A percentile compares a stretch with the other conserved stretches of the same genome.
Conservation (phyloP, 2,113 vertebrate genomes). For the Planiliza haematocheilus region DNA sequence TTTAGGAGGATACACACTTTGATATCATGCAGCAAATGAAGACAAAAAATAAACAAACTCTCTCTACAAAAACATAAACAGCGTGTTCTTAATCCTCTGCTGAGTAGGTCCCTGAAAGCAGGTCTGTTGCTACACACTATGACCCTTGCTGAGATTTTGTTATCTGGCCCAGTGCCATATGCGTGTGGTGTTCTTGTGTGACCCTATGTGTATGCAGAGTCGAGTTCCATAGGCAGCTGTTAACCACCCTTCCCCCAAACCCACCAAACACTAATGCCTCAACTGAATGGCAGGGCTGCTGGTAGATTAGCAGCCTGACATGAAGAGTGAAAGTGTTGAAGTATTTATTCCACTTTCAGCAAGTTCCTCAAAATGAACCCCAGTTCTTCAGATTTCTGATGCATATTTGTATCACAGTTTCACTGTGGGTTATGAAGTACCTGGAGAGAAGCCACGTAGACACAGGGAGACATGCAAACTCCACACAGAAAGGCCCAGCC, state of each 20-base stretch:
- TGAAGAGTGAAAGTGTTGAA: constrained; percentile 53
- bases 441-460: too few relatives aligned
- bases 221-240: constrained; percentile 83
- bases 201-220: constrained; percentile 44
- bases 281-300: constrained; percentile 72
- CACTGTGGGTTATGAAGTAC: too few relatives aligned
- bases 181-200: constrained; percentile 48
- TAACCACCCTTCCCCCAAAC: constrained; percentile 11
- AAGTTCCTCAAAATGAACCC: constrained; percentile 62
- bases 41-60: constrained; percentile 14
- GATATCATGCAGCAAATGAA: not conserved
- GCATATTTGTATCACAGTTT: not conserved
- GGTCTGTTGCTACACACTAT: constrained; percentile 73
- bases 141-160: constrained; percentile 69
- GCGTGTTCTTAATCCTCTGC: constrained; percentile 70
- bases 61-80: constrained; percentile 47
- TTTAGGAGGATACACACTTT: too few relatives aligned
- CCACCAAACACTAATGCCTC: constrained; percentile 26
- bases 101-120: constrained; percentile 68
- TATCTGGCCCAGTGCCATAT: constrained; percentile 76
- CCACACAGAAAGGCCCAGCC: too few relatives aligned
- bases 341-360: constrained; percentile 69
- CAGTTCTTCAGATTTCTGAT: constrained; percentile 54
- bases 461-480: too few relatives aligned
- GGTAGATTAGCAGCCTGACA: constrained; percentile 71